Percentiles rank a stretch among this genome's conserved stretches.
phyloP scores from a whole-genome alignment of 1,140 invertebrate species.

The Solenopsis invicta region DNA sequence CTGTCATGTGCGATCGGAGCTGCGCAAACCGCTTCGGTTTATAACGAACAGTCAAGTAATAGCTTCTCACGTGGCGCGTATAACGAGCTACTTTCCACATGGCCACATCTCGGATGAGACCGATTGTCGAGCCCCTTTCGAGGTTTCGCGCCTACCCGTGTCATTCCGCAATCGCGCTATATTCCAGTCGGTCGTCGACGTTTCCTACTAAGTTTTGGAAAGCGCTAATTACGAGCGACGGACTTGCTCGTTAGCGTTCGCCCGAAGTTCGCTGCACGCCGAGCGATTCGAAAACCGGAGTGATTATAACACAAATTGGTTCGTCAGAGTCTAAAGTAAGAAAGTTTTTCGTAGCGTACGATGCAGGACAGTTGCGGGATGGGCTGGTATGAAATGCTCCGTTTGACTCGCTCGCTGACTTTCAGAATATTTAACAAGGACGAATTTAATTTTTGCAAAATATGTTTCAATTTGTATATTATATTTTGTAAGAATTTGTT shows the following conservation, averaged over 20 bases:
- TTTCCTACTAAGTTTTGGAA: constrained; percentile 55
- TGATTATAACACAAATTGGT: constrained; percentile 62
- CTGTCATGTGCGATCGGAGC: background rate
- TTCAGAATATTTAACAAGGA: constrained; percentile 17
- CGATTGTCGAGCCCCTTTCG: constrained; percentile 37
- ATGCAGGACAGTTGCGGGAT: background rate
- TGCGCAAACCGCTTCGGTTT: constrained; percentile 10
- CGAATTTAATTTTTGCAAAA: background rate
- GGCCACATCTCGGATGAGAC: constrained; percentile 25
- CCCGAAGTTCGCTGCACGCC: constrained; percentile 40
- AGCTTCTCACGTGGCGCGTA: constrained; percentile 65
- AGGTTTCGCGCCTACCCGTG: constrained; percentile 17
- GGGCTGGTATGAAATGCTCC: background rate
- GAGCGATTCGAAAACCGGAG: constrained; percentile 52
- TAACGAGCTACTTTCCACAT: constrained; percentile 77
- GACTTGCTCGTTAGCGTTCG: constrained; percentile 57
- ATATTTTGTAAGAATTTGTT: background rate
- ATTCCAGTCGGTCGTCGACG: constrained; percentile 2
- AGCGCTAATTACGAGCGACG: constrained; percentile 60
- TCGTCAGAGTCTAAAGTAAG: constrained; percentile 51
- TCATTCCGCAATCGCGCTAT: constrained; percentile 10
- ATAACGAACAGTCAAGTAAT: constrained; percentile 73
- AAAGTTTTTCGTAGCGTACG: constrained; percentile 57
- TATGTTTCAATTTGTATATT: background rate
- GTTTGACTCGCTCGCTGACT: constrained; percentile 1